These are phyloP conservation scores for Marisa cornuarietis DNA, from an alignment of 1,140 invertebrate species.

Conservation along the genomic window DNA sequence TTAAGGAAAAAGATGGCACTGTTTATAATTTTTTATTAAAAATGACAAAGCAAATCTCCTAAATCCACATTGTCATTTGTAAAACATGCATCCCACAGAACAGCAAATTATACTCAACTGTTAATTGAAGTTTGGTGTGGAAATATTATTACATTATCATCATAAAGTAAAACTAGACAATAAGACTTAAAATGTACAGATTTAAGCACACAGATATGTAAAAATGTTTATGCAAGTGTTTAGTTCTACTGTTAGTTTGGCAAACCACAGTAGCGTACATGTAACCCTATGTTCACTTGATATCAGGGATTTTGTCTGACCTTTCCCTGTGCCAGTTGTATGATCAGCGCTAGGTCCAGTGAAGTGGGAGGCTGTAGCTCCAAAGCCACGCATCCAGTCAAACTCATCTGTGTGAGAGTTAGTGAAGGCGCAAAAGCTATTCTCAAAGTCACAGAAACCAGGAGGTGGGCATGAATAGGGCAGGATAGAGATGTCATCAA, in stretches of 20 bases:
- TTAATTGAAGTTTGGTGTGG: too few species aligned
- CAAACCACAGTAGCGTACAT: too few species aligned
- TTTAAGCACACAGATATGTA: too few species aligned
- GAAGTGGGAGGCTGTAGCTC: conserved; percentile 38
- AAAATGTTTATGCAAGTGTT: too few species aligned
- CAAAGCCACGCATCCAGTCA: conserved; percentile 40
- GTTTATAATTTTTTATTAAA: too few species aligned
- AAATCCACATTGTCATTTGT: background rate
- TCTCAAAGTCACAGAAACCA: conserved; percentile 59
- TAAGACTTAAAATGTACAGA: too few species aligned
- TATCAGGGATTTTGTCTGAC: conserved; percentile 9
- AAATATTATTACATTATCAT: too few species aligned
- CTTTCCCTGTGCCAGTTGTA: conserved; percentile 43
- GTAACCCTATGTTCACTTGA: too few species aligned
- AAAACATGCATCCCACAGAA: background rate
- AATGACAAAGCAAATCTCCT: background rate
- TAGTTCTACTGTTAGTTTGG: too few species aligned
- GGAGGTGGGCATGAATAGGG: conserved; percentile 38
- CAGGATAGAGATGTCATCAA: conserved; percentile 42
- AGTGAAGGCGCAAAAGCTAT: conserved; percentile 25
- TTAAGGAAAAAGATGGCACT: background rate
- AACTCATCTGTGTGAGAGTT: conserved; percentile 28
- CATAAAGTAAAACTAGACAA: too few species aligned
- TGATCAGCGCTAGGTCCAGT: conserved; percentile 57
- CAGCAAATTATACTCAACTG: background rate